These are phyloP conservation scores for Lycopodina hypogea DNA, from an alignment of 37 sponge, comb jelly and placozoan species.

Conservation along the genomic window DNA sequence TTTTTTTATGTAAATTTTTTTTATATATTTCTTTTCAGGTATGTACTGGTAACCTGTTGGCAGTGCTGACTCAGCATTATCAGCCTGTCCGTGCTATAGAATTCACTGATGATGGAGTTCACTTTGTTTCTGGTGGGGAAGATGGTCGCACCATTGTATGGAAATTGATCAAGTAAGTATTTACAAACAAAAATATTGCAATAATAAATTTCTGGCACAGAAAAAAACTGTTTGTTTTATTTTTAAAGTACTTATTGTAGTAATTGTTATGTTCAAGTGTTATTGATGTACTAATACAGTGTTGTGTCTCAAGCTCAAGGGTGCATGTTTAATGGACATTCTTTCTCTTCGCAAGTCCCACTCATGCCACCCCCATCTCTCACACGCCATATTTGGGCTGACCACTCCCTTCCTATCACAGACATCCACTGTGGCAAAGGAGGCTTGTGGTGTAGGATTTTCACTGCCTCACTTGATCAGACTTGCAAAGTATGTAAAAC, in stretches of 20 bases:
- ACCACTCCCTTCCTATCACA: conserved; percentile 82
- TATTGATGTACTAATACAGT: background rate
- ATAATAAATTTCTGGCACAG: background rate
- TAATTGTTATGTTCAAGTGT: background rate
- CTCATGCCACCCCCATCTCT: background rate
- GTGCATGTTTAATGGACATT: conserved; percentile 10
- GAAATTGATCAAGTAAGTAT: conserved; percentile 60
- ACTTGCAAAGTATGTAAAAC: conserved; percentile 79
- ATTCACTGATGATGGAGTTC: conserved; percentile 69
- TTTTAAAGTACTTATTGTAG: background rate
- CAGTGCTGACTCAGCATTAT: conserved; percentile 65
- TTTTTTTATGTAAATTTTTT: no score
- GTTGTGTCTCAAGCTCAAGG: conserved; percentile 22
- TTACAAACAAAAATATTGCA: no score
- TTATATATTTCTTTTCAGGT: no score
- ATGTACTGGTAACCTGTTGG: conserved; percentile 65
- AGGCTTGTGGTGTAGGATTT: conserved; percentile 51
- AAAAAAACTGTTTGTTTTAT: background rate
- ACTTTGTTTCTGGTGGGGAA: conserved; percentile 78
- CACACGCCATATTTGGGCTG: conserved; percentile 62
- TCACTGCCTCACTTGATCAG: conserved; percentile 80
- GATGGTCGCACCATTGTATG: conserved; percentile 80
- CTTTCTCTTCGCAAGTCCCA: background rate
- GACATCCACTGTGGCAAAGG: conserved; percentile 72
- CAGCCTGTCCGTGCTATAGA: conserved; percentile 60